Conservation (phyloP, 2,888 invertebrate species). For the Cynaeus angustus region DNA sequence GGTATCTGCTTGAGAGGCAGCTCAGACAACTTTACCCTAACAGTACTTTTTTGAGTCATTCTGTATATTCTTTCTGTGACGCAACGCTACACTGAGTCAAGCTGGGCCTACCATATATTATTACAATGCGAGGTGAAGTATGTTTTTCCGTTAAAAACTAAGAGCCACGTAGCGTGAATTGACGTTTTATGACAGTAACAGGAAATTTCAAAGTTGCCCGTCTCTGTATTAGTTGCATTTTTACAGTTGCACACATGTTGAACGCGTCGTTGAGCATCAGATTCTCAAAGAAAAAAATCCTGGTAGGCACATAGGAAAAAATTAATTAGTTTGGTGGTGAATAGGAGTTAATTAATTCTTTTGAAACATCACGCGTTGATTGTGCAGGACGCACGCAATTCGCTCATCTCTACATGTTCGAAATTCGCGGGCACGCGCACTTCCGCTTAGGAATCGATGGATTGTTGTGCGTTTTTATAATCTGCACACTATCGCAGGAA, state of each 20-base stretch:
- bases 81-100: slow-evolving; percentile 6
- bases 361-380: slow-evolving; percentile 2
- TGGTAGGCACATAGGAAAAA: not conserved
- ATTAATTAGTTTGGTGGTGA: slow-evolving; percentile 12
- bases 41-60: not conserved
- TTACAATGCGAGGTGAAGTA: slow-evolving; percentile 37
- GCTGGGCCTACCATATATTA: slow-evolving; percentile 15
- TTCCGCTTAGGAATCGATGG: slow-evolving; percentile 7
- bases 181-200: slow-evolving; percentile 68
- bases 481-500: slow-evolving; percentile 11
- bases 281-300: not conserved
- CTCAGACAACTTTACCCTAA: too few species aligned
- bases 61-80: not conserved
- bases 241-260: slow-evolving; percentile 60
- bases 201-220: slow-evolving; percentile 66
- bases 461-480: slow-evolving; percentile 8
- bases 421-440: slow-evolving; percentile 14
- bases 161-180: slow-evolving; percentile 65
- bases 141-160: slow-evolving; percentile 63
- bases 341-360: slow-evolving; percentile 9
- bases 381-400: slow-evolving; percentile 13
- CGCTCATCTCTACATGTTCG: slow-evolving; percentile 11
- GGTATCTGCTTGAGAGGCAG: too few species aligned
- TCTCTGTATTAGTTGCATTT: slow-evolving; percentile 57
- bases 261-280: slow-evolving; percentile 55